Evolutionary conservation across 2,888 invertebrate species (phyloP), one percentile per base, ranked within the genome.

Genomic region (Orthosia incerta): DNA sequence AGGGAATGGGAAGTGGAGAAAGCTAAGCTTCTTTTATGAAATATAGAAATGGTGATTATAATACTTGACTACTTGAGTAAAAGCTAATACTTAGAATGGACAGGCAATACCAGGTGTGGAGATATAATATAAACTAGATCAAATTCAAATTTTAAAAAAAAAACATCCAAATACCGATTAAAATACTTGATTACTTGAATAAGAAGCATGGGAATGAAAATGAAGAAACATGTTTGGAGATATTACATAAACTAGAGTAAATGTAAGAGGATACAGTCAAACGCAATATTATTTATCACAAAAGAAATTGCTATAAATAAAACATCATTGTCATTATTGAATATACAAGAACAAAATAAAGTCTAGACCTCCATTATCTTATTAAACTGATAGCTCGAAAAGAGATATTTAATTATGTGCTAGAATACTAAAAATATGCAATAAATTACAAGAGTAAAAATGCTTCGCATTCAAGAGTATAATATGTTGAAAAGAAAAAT

Each of bases 1-100:
- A 11, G 72, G 59, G 79, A 56, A 12, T 50, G 46, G 16, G 59
- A 11, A 55, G 50, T 59, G 63, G 60, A 76, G 23, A 11, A 66
- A 23, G 45, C 39, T 7, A 63, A 62, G 66, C 12, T 12, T 3
- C 18, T 61, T 59, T 66, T 55, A 20, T 11, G 18, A 48, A 56
- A 31, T 16, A 51, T 50, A 50, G 13, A 15, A 66, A 66, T 66
- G 5, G 45, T 15, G 15, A 50, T 56, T 48, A 51, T 20, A 59
- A 15, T 7, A 23, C 15, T 39, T 13, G 16, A 71, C 15, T 53
- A n/a, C 16, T 26, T 50, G 15, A 46, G 70, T 4, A 67, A 18
- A 68, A 15, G 3, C 20, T 50, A 7, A 31, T n/a, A 4, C 20
- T 70, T 46, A 46, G 0, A 46, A 46, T 51, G 16, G 16, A 3